Evolutionary conservation across 1,140 invertebrate genomes (phyloP).

Genomic region (Euura lappo): DNA sequence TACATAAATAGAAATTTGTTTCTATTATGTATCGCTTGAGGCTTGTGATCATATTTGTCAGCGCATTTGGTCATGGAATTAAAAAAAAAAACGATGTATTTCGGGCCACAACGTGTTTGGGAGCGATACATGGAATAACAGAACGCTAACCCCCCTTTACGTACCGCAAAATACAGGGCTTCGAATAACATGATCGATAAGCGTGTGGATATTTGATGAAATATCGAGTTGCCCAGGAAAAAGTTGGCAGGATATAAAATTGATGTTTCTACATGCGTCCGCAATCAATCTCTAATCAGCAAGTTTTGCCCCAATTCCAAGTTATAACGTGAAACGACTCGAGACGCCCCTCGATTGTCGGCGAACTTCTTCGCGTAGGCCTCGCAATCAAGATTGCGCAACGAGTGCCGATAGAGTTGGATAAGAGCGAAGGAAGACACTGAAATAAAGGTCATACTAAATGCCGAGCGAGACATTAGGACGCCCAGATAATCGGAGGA

Average conservation of each 20-base stretch:
- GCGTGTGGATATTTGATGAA: too few species aligned
- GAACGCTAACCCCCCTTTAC: neutral
- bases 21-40: too few species aligned
- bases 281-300: too few species aligned
- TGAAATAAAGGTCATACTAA: slow-evolving; percentile 18
- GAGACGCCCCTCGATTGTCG: neutral
- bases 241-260: neutral
- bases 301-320: neutral
- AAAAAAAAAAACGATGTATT: neutral
- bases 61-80: neutral
- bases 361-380: neutral
- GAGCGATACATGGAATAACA: neutral
- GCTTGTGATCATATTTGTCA: neutral
- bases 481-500: slow-evolving; percentile 9
- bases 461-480: slow-evolving; percentile 13
- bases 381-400: neutral
- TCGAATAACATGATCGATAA: neutral
- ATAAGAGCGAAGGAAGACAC: neutral
- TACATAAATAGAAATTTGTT: too few species aligned
- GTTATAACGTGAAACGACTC: neutral
- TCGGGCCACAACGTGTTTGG: neutral
- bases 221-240: neutral
- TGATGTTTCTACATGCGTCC: neutral
- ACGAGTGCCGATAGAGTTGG: neutral
- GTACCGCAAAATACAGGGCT: neutral